Base-by-base conservation (phyloP, 2,797 vertebrate genomes). In the Limosa lapponica region DNA sequence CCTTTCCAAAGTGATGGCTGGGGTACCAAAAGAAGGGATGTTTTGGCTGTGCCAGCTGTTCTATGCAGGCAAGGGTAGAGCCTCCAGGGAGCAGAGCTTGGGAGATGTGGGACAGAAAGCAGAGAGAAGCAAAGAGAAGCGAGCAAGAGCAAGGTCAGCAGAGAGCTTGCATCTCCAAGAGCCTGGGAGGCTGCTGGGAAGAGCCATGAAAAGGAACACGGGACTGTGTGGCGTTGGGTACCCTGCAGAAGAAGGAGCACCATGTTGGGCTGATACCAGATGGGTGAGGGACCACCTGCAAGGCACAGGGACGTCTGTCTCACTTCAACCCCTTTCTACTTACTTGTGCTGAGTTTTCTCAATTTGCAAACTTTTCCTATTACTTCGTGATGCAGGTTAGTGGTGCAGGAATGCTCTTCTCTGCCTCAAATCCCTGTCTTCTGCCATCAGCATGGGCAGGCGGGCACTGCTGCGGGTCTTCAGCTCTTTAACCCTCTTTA, bases 221-320 rank as follows among this genome's bases (percentile, higher is more conserved):
- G 61, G n/a, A 2, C 20, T 32, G 3, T 3, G 6, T 62, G n/a
- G 27, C 1, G 0, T 3, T 51, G n/a, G 13, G 16, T 66, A 19
- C 25, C 30, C 15, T 46, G 23, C 23, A 61, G 46, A 65, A 51
- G 24, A 62, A 65, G 55, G 27, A 58, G 54, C n/a, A 54, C n/a
- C 1, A 0, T 10, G 54, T 4, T 8, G 54, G 24, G 30, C 28
- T 65, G 46, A 25, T n/a, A 39, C 14, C 41, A 77, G 41, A 18
- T 16, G 46, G 57, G 14, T 13, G 22, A 66, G 46, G 18, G 8
- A 22, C 6, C 46, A 61, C 20, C 46, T 41, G 16, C 27, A 62
- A 78, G 57, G 30, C 88, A 67, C 0, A 0, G 17, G 18, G 4
- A 83, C 12, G 17, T 51, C 27, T 83, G 28, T 48, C 30, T 86